These are phyloP conservation scores for Clarias pachynema DNA, from an alignment of 2,797 vertebrate genomes.

Conservation along the genomic window DNA sequence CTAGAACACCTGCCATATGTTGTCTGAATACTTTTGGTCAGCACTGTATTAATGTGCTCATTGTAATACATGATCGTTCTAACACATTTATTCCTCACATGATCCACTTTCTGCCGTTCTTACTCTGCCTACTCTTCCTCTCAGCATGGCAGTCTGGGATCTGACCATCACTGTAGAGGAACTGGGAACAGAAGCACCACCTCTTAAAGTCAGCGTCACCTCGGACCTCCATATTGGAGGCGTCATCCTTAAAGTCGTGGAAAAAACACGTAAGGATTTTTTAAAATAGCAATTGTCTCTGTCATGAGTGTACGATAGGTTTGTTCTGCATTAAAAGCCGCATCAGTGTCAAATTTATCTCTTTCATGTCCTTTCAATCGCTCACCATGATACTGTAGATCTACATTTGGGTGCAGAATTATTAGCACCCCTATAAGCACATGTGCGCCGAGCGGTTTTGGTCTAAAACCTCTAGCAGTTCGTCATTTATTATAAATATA, in stretches of 20 bases:
- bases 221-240: slow-evolving; percentile 78
- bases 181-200: slow-evolving; percentile 65
- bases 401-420: neutral
- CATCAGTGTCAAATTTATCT: neutral
- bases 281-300: neutral
- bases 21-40: no score
- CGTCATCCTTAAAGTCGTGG: slow-evolving; percentile 76
- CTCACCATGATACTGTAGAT: neutral
- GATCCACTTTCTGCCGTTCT: neutral
- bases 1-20: no score
- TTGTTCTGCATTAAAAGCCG: neutral
- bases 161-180: slow-evolving; percentile 74
- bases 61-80: no score
- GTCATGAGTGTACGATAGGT: neutral
- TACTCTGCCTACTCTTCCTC: neutral
- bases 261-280: slow-evolving; percentile 74
- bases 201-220: slow-evolving; percentile 73
- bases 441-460: neutral
- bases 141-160: slow-evolving; percentile 76
- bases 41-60: no score
- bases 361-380: neutral
- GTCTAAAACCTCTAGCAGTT: neutral
- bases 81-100: neutral
- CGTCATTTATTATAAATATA: neutral
- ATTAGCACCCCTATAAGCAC: neutral